Evolutionary conservation across 2,888 invertebrate species (phyloP).

Genomic region (Cerastoderma edule): DNA sequence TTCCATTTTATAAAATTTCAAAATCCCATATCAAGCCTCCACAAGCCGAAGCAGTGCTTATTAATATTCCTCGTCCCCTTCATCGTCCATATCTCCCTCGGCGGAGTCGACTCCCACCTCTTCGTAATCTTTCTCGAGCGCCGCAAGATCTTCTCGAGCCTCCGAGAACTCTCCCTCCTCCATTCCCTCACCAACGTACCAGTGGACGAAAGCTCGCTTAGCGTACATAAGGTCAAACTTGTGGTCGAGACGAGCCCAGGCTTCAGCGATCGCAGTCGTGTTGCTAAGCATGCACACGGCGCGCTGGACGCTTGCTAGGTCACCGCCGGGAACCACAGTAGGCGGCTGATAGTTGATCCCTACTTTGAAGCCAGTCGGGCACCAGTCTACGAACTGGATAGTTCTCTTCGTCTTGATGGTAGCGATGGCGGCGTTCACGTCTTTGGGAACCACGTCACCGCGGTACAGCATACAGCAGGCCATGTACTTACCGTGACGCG

Average conservation of each 20-base stretch:
- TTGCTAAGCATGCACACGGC: constrained; percentile 92
- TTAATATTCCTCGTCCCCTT: constrained; percentile 24
- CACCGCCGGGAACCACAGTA: constrained; percentile 90
- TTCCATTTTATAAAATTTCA: too few species aligned
- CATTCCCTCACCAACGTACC: constrained; percentile 86
- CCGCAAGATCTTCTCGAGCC: constrained; percentile 76
- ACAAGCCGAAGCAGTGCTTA: too few species aligned
- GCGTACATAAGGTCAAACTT: constrained; percentile 93
- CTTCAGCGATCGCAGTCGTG: constrained; percentile 96
- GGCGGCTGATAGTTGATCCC: constrained; percentile 92
- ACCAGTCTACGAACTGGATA: constrained; percentile 87
- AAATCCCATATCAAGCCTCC: too few species aligned
- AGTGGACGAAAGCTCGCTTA: constrained; percentile 94
- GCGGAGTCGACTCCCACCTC: constrained; percentile 71
- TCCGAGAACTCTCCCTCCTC: constrained; percentile 76
- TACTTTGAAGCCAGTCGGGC: constrained; percentile 83
- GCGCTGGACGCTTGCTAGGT: constrained; percentile 57
- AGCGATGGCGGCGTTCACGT: constrained; percentile 82
- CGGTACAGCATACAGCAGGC: constrained; percentile 84
- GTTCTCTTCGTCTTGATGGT: constrained; percentile 93
- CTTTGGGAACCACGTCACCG: constrained; percentile 83
- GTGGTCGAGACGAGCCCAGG: constrained; percentile 91
- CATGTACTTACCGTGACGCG: constrained; percentile 84
- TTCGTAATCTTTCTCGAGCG: constrained; percentile 76
- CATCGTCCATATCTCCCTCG: constrained; percentile 62